Conservation (phyloP, 2,888 invertebrate species). For the Dinocampus coccinellae region DNA sequence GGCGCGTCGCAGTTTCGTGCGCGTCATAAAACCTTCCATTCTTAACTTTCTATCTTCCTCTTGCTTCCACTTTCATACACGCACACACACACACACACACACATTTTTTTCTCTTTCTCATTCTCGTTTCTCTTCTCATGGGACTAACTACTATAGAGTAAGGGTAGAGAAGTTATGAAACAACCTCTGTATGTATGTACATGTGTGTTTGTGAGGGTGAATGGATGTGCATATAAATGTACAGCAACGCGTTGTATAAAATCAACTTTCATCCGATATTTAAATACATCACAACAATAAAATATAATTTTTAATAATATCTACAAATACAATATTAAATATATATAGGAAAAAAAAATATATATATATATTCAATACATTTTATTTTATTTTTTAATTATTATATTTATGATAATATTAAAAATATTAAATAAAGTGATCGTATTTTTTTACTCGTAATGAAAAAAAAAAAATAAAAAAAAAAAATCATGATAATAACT, state of each 20-base stretch:
- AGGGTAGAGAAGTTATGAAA: constrained; percentile 15
- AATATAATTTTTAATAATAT: not conserved
- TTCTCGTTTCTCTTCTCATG: not conserved
- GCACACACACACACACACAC: constrained; percentile 33
- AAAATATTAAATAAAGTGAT: no score
- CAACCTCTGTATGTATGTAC: not conserved
- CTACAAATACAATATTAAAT: not conserved
- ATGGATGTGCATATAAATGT: not conserved
- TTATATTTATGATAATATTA: no score
- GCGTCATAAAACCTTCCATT: not conserved
- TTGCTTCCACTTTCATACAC: no score
- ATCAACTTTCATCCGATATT: constrained; percentile 4
- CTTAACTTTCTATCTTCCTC: constrained; percentile 3
- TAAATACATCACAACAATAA: not conserved
- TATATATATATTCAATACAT: no score
- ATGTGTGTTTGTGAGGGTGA: no score
- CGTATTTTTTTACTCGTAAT: no score
- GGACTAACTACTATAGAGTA: constrained; percentile 6
- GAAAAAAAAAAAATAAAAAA: not conserved
- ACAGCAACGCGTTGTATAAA: not conserved
- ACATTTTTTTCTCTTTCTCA: not conserved
- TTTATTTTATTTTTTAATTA: no score
- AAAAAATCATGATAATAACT: not conserved
- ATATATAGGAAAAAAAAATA: no score
- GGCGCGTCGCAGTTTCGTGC: constrained; percentile 21